These are phyloP conservation scores for Cryptotermes secundus DNA, from an alignment of 1,140 invertebrate species.

Conservation along the genomic window DNA sequence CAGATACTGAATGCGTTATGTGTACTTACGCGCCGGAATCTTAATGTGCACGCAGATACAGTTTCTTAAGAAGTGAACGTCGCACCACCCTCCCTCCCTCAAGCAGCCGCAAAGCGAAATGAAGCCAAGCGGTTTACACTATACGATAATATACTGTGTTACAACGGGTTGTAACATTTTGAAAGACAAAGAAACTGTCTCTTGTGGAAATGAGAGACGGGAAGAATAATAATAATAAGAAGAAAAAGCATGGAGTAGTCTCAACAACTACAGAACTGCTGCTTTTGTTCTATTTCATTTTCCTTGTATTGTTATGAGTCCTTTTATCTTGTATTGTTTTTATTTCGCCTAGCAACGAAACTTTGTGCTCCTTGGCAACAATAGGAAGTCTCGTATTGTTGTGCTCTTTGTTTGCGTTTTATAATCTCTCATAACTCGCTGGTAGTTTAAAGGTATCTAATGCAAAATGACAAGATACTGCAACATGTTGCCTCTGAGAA, in stretches of 20 bases:
- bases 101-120: not conserved
- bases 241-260: not conserved
- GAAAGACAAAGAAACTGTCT: conserved; percentile 17
- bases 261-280: not conserved
- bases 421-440: not conserved
- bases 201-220: conserved; percentile 18
- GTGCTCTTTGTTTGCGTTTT: not conserved
- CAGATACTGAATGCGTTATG: not conserved
- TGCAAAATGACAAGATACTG: not conserved
- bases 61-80: not conserved
- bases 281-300: conserved; percentile 11
- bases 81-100: not conserved
- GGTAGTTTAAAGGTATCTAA: not conserved
- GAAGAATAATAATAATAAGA: not conserved
- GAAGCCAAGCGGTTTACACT: conserved; percentile 5
- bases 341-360: not conserved
- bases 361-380: conserved; percentile 10
- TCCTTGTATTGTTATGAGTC: conserved; percentile 10
- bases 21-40: not conserved
- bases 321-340: conserved; percentile 18
- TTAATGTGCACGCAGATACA: not conserved
- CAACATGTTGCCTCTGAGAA: not conserved
- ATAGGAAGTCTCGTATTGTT: not conserved
- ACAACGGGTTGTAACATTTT: conserved; percentile 11
- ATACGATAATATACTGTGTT: conserved; percentile 18